Percentiles rank a stretch among this genome's conserved stretches.
Conservation (phyloP, 2,888 invertebrate genomes). For the Euplagia quadripunctaria region DNA sequence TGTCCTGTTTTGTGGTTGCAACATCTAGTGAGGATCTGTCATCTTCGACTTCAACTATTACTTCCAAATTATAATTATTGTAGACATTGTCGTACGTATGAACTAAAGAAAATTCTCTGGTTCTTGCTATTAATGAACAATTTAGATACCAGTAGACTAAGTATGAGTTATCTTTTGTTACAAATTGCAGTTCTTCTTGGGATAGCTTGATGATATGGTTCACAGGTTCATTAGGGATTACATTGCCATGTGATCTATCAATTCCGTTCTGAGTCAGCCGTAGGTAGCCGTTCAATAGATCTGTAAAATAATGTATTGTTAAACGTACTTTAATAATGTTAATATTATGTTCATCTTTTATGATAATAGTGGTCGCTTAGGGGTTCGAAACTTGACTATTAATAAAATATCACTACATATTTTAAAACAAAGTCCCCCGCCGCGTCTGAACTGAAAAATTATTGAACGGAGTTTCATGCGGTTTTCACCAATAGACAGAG, state of each 20-base stretch:
- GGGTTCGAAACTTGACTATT: too few relatives aligned
- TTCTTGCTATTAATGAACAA: not conserved
- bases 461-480: too few relatives aligned
- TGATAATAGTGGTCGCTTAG: too few relatives aligned
- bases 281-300: not conserved
- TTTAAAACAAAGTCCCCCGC: too few relatives aligned
- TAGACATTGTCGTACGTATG: not conserved
- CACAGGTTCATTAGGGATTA: not conserved
- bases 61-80: not conserved
- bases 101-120: not conserved
- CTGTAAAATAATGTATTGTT: not conserved
- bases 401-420: too few relatives aligned
- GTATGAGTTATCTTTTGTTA: not conserved
- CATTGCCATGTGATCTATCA: not conserved
- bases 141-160: not conserved
- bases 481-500: too few relatives aligned
- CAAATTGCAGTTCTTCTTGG: not conserved
- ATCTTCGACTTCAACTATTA: not conserved
- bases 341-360: not conserved
- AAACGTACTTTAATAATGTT: not conserved
- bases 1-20: not conserved
- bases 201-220: not conserved
- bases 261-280: not conserved
- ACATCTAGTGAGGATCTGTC: too few relatives aligned
- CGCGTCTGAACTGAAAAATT: too few relatives aligned